Evolutionary conservation across 2,113 vertebrate species (phyloP).

Genomic region (Deroptyus accipitrinus): DNA sequence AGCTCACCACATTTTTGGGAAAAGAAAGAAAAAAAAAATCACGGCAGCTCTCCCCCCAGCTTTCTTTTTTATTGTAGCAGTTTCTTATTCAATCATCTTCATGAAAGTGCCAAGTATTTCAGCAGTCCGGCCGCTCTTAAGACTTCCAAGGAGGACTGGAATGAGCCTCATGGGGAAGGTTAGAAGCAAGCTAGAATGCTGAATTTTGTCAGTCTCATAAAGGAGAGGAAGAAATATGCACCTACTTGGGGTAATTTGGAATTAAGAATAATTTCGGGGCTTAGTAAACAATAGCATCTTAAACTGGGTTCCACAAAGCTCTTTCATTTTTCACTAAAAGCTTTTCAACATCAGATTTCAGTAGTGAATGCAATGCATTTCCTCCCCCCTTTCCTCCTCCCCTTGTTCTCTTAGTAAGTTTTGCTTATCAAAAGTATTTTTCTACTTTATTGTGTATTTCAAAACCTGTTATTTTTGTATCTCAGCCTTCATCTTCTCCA

Average conservation of each 20-base stretch:
- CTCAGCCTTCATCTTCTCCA: background rate
- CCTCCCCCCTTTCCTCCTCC: background rate
- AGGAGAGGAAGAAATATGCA: constrained; percentile 46
- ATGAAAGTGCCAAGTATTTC: constrained; percentile 38
- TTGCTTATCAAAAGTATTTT: background rate
- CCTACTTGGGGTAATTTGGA: constrained; percentile 30
- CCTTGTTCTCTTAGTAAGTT: background rate
- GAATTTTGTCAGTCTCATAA: constrained; percentile 53
- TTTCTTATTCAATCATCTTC: constrained; percentile 57
- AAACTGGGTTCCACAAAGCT: constrained; percentile 37
- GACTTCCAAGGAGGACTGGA: constrained; percentile 1
- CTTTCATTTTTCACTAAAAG: constrained; percentile 37
- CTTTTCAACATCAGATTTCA: constrained; percentile 6
- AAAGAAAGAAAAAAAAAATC: background rate
- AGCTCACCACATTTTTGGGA: background rate
- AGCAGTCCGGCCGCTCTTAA: background rate
- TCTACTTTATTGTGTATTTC: background rate
- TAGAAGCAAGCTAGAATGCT: constrained; percentile 20
- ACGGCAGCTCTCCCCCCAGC: background rate
- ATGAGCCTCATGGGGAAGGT: constrained; percentile 32
- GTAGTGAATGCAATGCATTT: background rate
- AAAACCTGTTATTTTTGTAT: background rate
- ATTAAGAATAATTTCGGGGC: constrained; percentile 51
- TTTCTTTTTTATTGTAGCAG: background rate
- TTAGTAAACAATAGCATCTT: constrained; percentile 54